These are phyloP conservation scores for Mactromeris polynyma DNA, from an alignment of 2,888 invertebrate species.

Conservation along the genomic window DNA sequence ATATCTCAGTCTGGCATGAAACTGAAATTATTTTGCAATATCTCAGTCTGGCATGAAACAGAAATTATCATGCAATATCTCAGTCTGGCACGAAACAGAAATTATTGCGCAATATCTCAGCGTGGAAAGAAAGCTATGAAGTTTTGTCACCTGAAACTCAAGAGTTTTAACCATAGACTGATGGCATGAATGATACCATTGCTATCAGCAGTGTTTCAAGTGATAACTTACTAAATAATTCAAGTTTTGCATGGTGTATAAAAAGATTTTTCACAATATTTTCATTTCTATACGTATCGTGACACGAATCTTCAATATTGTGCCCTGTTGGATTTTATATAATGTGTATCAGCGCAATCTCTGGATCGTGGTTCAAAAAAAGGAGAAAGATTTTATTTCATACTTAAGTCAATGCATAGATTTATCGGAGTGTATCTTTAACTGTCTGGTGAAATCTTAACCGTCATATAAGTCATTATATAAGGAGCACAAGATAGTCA, in stretches of 20 bases:
- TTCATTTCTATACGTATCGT: background rate
- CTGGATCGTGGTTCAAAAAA: background rate
- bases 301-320: background rate
- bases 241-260: background rate
- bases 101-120: no score
- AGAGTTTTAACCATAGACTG: no score
- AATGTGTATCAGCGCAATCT: background rate
- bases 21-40: no score
- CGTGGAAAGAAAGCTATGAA: no score
- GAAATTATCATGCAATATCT: no score
- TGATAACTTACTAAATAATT: background rate
- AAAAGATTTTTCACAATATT: background rate
- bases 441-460: constrained; percentile 21
- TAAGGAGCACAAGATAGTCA: background rate
- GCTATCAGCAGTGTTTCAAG: no score
- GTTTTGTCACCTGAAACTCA: no score
- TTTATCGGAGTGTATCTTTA: background rate
- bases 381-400: background rate
- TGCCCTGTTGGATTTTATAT: background rate
- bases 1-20: no score
- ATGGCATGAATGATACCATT: no score
- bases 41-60: no score
- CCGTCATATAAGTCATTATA: constrained; percentile 14
- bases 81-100: no score
- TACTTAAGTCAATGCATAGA: background rate